Percentiles rank a stretch among this genome's conserved stretches.
These are phyloP conservation scores for Takifugu ocellatus DNA, from an alignment of 2,797 vertebrate species.

Conservation along the genomic window DNA sequence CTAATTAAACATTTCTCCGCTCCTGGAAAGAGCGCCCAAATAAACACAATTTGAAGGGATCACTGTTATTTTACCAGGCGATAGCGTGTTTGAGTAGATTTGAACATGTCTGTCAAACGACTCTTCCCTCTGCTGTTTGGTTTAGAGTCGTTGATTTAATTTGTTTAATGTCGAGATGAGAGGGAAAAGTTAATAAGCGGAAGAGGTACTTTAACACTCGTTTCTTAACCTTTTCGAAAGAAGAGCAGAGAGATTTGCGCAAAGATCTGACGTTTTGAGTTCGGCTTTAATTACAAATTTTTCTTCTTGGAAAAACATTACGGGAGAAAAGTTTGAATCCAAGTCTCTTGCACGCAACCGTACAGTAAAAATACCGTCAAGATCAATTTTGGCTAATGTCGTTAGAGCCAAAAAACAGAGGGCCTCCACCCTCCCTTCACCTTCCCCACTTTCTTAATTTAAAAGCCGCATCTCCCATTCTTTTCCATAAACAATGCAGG, in stretches of 20 bases:
- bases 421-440: slow-evolving; percentile 5
- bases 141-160: slow-evolving; percentile 69
- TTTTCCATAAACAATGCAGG: slow-evolving; percentile 77
- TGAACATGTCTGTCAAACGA: slow-evolving; percentile 65
- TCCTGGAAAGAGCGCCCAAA: slow-evolving; percentile 32
- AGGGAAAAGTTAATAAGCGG: slow-evolving; percentile 59
- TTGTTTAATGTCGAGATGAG: slow-evolving; percentile 61
- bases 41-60: slow-evolving; percentile 35
- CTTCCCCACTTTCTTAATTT: slow-evolving; percentile 52
- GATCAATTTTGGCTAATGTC: slow-evolving; percentile 40
- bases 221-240: slow-evolving; percentile 61
- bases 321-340: background rate
- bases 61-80: slow-evolving; percentile 46
- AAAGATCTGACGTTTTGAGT: slow-evolving; percentile 27
- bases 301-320: background rate
- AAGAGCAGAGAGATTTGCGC: slow-evolving; percentile 36
- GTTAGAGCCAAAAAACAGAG: slow-evolving; percentile 47
- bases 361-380: slow-evolving; percentile 26
- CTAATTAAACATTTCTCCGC: slow-evolving; percentile 35
- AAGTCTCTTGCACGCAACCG: background rate
- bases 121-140: slow-evolving; percentile 61
- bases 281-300: slow-evolving; percentile 19
- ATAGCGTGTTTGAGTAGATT: slow-evolving; percentile 64
- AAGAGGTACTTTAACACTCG: slow-evolving; percentile 35
- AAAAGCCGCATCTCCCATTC: slow-evolving; percentile 58